Percentiles rank a stretch among this genome's conserved stretches.
phyloP scores from a whole-genome alignment of 2,113 vertebrate species.

The Vombatus ursinus region DNA sequence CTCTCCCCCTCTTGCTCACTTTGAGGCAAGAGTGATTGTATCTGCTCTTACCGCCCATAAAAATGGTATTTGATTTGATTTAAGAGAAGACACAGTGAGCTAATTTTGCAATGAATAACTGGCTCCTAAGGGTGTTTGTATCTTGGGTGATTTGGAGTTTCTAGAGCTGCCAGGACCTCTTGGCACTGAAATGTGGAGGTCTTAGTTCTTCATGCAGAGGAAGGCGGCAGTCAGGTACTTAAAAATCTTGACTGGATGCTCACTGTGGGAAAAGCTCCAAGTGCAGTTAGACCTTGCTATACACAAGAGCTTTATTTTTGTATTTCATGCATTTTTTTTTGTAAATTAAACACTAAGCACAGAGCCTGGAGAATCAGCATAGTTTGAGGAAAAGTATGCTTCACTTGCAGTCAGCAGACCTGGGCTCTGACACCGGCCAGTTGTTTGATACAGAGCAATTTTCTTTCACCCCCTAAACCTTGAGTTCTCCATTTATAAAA shows the following conservation, averaged over 20 bases:
- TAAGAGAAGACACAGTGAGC: conserved; percentile 56
- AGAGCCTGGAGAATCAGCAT: neutral
- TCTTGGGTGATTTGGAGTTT: conserved; percentile 45
- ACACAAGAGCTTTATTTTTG: neutral
- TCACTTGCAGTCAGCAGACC: neutral
- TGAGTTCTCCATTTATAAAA: neutral
- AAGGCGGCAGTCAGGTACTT: neutral
- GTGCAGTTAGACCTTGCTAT: neutral
- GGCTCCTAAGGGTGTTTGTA: conserved; percentile 24
- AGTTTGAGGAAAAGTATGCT: neutral
- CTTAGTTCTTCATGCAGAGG: neutral
- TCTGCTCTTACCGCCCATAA: conserved; percentile 43
- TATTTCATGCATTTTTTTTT: neutral
- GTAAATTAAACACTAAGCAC: neutral
- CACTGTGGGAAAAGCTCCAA: neutral
- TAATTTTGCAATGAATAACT: conserved; percentile 70
- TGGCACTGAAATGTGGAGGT: neutral
- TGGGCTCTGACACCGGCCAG: neutral
- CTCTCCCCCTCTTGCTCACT: neutral
- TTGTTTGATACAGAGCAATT: neutral
- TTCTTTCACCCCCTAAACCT: neutral
- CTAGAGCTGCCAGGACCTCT: neutral
- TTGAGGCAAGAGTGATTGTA: conserved; percentile 38
- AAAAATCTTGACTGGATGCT: neutral
- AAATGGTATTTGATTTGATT: conserved; percentile 72